Evolutionary conservation across 2,888 invertebrate genomes (phyloP), one percentile per base, ranked within the genome.

Genomic region (Synergus laeviventris): DNA sequence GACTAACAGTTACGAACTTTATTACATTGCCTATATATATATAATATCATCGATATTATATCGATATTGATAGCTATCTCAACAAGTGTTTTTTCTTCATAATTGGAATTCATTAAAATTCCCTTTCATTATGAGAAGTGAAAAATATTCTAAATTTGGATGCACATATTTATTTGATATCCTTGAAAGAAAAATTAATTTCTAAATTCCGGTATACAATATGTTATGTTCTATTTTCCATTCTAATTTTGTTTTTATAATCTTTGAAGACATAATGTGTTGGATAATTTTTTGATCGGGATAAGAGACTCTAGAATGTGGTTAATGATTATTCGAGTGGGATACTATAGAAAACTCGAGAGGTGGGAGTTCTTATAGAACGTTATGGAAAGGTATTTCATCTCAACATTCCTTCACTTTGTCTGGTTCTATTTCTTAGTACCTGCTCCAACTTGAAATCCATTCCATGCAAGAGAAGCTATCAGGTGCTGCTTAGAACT

Each of bases 351-450:
- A 14, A n/a, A 49, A 49, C 5, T n/a, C n/a, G 49, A 49, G 49
- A n/a, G 49, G 49, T 49, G 49, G 49, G 49, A 49, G 9, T 49
- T 49, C 49, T 49, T 49, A 49, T 49, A n/a, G 49, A 49, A 49
- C 49, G 9, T 49, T 49, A 8, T n/a, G 49, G 49, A 49, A 49
- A 49, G 49, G 49, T 49, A 49, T 49, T 49, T 49, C 49, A 49
- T n/a, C 49, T 49, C 49, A n/a, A n/a, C 49, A 49, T 49, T 49
- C 49, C 49, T 49, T 49, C 49, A 49, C 49, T 49, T 49, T 49
- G 49, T 49, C n/a, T 49, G 49, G 49, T 49, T 49, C 49, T 49
- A 49, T 49, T 49, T 49, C 49, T 49, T 49, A 49, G n/a, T 49
- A 49, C 49, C 49, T 49, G 49, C n/a, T 8, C 49, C 49, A 49